Conservation (phyloP, 2,797 vertebrate species). For the Urocyon cinereoargenteus region DNA sequence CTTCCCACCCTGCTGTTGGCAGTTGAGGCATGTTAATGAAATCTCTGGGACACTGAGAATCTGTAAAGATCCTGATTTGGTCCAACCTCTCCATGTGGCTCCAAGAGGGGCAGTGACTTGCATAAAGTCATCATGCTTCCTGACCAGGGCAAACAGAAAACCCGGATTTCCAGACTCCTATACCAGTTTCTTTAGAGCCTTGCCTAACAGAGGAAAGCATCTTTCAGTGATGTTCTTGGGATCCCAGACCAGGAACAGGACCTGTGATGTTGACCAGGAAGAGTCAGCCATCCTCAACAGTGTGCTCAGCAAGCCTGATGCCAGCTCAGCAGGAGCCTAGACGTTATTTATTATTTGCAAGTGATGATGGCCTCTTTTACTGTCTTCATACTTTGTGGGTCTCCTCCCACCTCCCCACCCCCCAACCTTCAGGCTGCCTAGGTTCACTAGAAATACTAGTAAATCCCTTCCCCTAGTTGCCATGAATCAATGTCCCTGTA, state of each 20-base stretch:
- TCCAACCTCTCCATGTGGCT: background rate
- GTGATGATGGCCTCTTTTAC: constrained; percentile 64
- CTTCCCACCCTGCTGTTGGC: background rate
- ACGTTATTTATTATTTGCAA: constrained; percentile 65
- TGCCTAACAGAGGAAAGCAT: background rate
- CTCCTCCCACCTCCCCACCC: constrained; percentile 58
- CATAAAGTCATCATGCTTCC: background rate
- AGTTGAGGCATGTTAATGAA: background rate
- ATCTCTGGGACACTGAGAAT: background rate
- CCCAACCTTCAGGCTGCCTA: constrained; percentile 50
- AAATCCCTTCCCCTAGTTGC: constrained; percentile 63
- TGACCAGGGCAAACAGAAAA: background rate
- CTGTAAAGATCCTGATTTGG: background rate
- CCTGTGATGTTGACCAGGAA: background rate
- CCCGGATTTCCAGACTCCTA: background rate
- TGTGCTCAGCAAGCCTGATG: background rate
- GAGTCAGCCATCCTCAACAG: background rate
- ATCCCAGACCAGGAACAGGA: background rate
- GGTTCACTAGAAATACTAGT: constrained; percentile 64
- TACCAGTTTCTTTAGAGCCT: background rate
- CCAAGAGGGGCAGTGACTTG: background rate
- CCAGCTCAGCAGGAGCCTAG: constrained; percentile 43
- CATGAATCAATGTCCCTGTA: constrained; percentile 61
- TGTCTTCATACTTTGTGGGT: constrained; percentile 52
- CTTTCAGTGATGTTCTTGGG: background rate